Evolutionary conservation across 2,888 invertebrate genomes (phyloP), one percentile per base, ranked within the genome.

Genomic region (Odontocerum albicorne): DNA sequence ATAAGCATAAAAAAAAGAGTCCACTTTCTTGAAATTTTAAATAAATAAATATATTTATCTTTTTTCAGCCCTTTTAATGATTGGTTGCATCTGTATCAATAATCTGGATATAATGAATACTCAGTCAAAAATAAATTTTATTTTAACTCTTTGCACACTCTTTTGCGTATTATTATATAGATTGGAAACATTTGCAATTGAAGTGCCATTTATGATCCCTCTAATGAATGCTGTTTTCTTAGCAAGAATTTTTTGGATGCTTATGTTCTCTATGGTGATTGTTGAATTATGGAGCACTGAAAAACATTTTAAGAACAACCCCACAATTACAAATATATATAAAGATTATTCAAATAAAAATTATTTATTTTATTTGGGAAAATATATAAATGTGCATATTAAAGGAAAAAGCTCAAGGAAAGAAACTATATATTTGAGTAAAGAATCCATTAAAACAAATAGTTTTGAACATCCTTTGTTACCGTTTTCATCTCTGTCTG

Each of bases 281-380:
- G 68, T 74, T 39, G 77, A 77, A 66, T 64, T 75, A 2, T 43
- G 70, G 3, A 70, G 71, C 0, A 75, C 72, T 49, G 64, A 70
- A 0, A 74, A 75, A 1, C 58, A 68, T 1, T 71, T 73, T 33
- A 16, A 16, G 8, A 42, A 68, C 22, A 15, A 42, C 7, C 31
- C 7, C 69, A 0, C 57, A 66, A 1, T 64, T 10, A 52, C 33
- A 8, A 21, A 31, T 3, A 44, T 16, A 31, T 31, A 16, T 15
- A 27, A 44, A 44, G 20, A 44, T 7, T 12, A 21, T 12, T n/a
- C 31, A 15, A 43, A 27, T 33, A 33, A 20, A n/a, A 22, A 7
- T 3, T 27, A 13, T 35, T 27, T 17, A 16, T 40, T 42, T 7
- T 45, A 27, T 31, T 13, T 16, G 4, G 52, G 32, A 45, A 20